A percentile compares a stretch with the other conserved stretches of the same genome.
phyloP scores from a whole-genome alignment of 2,113 vertebrate species.

The Charina bottae region DNA sequence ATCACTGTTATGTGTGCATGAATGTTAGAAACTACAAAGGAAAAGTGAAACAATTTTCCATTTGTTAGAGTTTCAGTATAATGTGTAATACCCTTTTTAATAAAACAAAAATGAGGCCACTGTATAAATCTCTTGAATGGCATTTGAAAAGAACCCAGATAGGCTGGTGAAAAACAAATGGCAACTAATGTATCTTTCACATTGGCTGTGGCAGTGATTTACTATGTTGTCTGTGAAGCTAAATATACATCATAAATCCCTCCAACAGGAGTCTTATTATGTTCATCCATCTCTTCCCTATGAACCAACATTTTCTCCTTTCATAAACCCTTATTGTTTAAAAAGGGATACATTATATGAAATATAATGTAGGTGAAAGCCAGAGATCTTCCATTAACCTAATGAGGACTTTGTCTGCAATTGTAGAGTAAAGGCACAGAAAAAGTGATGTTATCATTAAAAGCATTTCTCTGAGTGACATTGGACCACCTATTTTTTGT shows the following conservation, averaged over 20 bases:
- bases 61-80: conserved; percentile 57
- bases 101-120: conserved; percentile 64
- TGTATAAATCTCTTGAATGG: conserved; percentile 71
- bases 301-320: conserved; percentile 64
- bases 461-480: conserved; percentile 48
- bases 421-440: conserved; percentile 33
- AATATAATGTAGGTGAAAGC: conserved; percentile 64
- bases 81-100: conserved; percentile 69
- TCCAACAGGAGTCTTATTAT: conserved; percentile 71
- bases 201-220: conserved; percentile 74
- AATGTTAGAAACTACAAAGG: conserved; percentile 35
- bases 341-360: conserved; percentile 69
- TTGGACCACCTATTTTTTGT: conserved; percentile 28
- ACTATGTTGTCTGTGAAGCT: conserved; percentile 74
- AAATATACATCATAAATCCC: conserved; percentile 80
- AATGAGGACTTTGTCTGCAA: conserved; percentile 63
- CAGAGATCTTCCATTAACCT: conserved; percentile 59
- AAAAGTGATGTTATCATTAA: conserved; percentile 41
- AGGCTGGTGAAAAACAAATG: conserved; percentile 72
- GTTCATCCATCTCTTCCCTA: conserved; percentile 75
- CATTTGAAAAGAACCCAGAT: conserved; percentile 67
- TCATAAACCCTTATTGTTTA: conserved; percentile 61
- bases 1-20: conserved; percentile 7
- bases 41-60: conserved; percentile 47
- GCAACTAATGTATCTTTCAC: conserved; percentile 72